Evolutionary conservation across 2,113 vertebrate genomes (phyloP).

Genomic region (Atlantisia rogersi): DNA sequence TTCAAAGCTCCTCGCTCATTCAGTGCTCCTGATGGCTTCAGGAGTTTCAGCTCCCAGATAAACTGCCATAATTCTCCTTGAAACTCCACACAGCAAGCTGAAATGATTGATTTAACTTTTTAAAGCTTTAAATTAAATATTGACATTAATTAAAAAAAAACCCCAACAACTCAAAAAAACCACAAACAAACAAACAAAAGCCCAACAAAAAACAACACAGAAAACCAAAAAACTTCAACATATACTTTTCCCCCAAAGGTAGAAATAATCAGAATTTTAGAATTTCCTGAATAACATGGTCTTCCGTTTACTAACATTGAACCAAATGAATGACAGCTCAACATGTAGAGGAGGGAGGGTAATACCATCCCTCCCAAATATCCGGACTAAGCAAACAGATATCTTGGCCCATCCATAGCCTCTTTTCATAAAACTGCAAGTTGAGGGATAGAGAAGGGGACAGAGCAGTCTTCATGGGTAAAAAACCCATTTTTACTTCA

Average conservation of each 20-base stretch:
- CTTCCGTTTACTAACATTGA: neutral
- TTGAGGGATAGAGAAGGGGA: neutral
- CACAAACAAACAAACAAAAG: too few species aligned
- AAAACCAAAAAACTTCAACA: neutral
- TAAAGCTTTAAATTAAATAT: neutral
- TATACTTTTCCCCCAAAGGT: rapidly evolving
- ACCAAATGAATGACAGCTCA: neutral
- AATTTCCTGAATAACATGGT: neutral
- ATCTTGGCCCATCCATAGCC: neutral
- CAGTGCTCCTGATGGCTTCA: neutral
- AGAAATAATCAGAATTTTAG: neutral
- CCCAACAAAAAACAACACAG: neutral
- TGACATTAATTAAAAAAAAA: neutral
- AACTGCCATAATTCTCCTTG: neutral
- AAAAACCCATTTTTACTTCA: neutral
- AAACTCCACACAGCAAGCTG: neutral
- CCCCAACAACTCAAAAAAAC: neutral
- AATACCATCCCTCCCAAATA: neutral
- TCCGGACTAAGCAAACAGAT: neutral
- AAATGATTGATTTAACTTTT: neutral
- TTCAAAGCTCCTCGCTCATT: neutral
- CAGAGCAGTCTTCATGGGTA: neutral
- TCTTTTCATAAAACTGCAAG: neutral
- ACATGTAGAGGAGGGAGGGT: neutral
- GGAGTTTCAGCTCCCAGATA: neutral